Evolutionary conservation across 1,140 invertebrate genomes (phyloP).

Genomic region (Orussus abietinus): DNA sequence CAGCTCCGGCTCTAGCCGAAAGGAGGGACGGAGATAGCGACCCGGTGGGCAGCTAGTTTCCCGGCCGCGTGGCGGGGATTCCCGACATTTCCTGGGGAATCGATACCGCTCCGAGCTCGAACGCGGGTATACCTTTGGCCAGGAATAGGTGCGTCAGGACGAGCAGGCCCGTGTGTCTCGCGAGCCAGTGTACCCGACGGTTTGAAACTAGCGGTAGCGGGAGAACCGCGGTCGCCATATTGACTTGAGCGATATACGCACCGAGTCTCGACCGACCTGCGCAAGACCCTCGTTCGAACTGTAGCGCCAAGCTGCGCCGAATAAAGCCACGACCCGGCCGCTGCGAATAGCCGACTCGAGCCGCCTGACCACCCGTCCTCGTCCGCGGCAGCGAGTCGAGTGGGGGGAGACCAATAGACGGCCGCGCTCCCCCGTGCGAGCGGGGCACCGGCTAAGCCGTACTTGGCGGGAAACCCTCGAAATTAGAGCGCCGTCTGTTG

Average conservation of each 20-base stretch:
- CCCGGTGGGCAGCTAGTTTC: no score
- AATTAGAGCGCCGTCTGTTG: no score
- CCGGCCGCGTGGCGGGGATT: no score
- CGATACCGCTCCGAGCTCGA: no score
- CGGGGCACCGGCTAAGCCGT: no score
- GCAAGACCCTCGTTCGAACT: constrained; percentile 27
- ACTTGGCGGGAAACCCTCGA: no score
- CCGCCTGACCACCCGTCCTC: constrained; percentile 12
- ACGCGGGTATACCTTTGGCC: constrained; percentile 27
- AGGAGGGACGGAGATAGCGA: no score
- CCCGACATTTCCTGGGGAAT: no score
- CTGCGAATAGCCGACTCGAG: constrained; percentile 19
- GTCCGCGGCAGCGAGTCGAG: constrained; percentile 14
- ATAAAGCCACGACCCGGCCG: not conserved
- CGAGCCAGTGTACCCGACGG: not conserved
- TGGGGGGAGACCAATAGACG: constrained; percentile 16
- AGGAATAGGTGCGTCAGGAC: constrained; percentile 15
- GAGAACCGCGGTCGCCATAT: constrained; percentile 24
- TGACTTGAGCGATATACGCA: constrained; percentile 6
- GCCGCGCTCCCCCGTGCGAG: constrained; percentile 14
- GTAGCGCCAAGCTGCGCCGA: no score
- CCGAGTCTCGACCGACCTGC: constrained; percentile 13
- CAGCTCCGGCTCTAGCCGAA: no score
- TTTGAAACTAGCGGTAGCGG: constrained; percentile 17
- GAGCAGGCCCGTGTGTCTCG: constrained; percentile 12